A percentile compares a stretch with the other conserved stretches of the same genome.
Conservation (phyloP, 2,113 vertebrate genomes). For the Silurus meridionalis region DNA sequence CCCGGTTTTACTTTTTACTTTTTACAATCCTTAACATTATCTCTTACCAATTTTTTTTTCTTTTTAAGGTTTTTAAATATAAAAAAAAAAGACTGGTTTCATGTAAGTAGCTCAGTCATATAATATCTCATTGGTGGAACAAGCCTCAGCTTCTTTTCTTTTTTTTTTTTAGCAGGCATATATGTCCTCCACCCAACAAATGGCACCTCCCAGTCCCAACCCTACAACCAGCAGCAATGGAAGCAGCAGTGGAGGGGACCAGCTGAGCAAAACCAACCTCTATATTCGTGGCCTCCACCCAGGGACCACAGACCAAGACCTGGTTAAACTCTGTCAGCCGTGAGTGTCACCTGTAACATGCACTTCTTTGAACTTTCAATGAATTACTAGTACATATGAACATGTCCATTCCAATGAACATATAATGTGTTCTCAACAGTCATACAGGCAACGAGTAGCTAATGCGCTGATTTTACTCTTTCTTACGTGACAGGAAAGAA, state of each 20-base stretch:
- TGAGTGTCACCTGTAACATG: constrained; percentile 68
- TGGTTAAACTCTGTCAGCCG: constrained; percentile 92
- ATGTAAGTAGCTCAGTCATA: background rate
- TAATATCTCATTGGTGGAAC: background rate
- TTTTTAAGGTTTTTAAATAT: background rate
- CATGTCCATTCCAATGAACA: background rate
- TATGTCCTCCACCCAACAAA: constrained; percentile 83
- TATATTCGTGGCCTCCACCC: constrained; percentile 92
- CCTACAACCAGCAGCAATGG: constrained; percentile 68
- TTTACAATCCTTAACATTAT: background rate
- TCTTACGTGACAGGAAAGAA: background rate
- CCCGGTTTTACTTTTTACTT: no score
- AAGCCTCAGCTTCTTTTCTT: background rate
- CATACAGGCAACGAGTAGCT: background rate
- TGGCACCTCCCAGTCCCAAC: constrained; percentile 87
- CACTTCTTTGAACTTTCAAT: background rate
- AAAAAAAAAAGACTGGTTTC: background rate
- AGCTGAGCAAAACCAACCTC: constrained; percentile 92
- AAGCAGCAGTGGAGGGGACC: constrained; percentile 74
- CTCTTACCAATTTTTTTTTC: background rate
- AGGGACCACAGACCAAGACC: constrained; percentile 91
- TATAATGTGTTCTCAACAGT: background rate
- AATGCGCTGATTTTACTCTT: background rate
- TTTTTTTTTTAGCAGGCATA: constrained; percentile 75
- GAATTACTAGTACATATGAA: background rate